Evolutionary conservation across 2,797 vertebrate genomes (phyloP).

Genomic region (Threskiornis aethiopicus): DNA sequence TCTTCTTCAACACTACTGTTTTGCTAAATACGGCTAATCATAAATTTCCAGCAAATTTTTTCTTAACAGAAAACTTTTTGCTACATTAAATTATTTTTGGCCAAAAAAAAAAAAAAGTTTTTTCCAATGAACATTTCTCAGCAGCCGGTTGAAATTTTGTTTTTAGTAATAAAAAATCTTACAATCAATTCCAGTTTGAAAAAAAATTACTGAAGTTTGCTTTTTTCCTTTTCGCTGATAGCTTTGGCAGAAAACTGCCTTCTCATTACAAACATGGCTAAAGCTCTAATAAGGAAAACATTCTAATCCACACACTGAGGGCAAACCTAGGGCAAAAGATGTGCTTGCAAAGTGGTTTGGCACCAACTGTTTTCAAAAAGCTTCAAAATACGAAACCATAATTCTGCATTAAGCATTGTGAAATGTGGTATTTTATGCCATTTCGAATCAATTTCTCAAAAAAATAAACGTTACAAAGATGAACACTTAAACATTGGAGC

Average conservation of each 20-base stretch:
- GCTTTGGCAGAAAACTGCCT: not conserved
- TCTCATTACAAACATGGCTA: not conserved
- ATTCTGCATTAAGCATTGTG: not conserved
- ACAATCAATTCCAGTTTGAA: not conserved
- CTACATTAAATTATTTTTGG: not conserved
- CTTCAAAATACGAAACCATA: not conserved
- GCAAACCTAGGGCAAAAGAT: not conserved
- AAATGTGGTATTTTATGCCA: not conserved
- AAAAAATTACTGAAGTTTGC: not conserved
- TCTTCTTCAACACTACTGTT: not conserved
- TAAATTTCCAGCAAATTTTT: not conserved
- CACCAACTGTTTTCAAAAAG: not conserved
- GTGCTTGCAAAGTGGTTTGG: not conserved
- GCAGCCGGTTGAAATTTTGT: not conserved
- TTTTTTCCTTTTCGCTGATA: not conserved
- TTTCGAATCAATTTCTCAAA: not conserved
- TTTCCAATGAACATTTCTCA: not conserved
- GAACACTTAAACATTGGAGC: not conserved
- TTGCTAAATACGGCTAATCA: not conserved
- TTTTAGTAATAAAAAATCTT: not conserved
- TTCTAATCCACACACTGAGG: not conserved
- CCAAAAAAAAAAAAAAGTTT: not conserved
- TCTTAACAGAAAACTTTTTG: not conserved
- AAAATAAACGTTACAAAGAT: not conserved
- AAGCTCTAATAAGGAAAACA: not conserved